Percentiles rank a stretch among this genome's conserved stretches.
Conservation (phyloP, 2,113 vertebrate species). For the Scopus umbretta region DNA sequence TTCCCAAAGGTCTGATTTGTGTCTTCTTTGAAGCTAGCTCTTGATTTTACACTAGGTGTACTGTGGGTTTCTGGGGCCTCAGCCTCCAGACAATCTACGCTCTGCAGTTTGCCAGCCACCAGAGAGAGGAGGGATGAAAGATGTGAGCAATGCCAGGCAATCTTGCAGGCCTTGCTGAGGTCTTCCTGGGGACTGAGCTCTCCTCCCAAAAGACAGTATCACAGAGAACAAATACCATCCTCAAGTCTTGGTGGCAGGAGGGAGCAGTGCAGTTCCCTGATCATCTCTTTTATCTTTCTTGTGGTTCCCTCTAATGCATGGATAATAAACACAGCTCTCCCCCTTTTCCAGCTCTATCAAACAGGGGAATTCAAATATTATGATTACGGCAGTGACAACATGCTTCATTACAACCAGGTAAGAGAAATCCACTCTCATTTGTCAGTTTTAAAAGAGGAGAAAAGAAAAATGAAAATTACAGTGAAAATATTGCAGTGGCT, state of each 20-base stretch:
- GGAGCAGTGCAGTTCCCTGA: neutral
- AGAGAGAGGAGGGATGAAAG: neutral
- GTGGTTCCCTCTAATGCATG: neutral
- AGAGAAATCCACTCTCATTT: neutral
- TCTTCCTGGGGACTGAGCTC: neutral
- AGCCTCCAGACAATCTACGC: neutral
- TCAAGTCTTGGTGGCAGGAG: neutral
- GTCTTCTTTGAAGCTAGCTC: neutral
- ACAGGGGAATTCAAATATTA: slow-evolving; percentile 82
- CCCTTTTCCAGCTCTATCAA: slow-evolving; percentile 4
- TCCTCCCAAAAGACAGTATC: neutral
- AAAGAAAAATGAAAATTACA: neutral
- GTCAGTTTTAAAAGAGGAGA: neutral
- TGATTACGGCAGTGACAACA: slow-evolving; percentile 83
- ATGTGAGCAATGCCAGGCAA: neutral
- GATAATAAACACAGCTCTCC: neutral
- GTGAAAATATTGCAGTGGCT: neutral
- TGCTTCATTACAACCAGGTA: slow-evolving; percentile 91
- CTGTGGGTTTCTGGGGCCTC: neutral
- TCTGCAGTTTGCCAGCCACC: neutral
- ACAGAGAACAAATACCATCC: rapidly evolving
- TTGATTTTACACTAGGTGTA: neutral
- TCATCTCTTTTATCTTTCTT: neutral
- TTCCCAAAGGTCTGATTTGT: neutral
- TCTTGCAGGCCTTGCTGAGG: neutral